phyloP scores from a whole-genome alignment of 2,888 invertebrate genomes.

The Watsonalla binaria region DNA sequence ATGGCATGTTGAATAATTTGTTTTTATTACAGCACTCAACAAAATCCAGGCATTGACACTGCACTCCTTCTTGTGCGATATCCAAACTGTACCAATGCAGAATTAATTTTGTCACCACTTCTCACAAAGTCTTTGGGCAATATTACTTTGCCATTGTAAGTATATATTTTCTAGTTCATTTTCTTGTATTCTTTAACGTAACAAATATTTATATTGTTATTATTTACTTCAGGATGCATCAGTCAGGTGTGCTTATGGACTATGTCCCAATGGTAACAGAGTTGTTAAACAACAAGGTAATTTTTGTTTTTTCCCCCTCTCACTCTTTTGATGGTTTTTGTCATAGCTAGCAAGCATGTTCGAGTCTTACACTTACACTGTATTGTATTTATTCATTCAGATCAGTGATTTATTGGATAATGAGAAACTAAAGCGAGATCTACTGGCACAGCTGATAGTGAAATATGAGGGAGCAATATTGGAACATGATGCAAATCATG shows the following conservation, averaged over 20 bases:
- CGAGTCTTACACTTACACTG: too few relatives aligned
- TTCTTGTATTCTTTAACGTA: neutral
- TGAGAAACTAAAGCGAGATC: conserved; percentile 64
- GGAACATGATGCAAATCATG: conserved; percentile 68
- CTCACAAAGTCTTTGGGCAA: conserved; percentile 67
- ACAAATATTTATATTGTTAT: neutral
- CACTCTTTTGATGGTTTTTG: neutral
- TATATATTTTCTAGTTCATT: conserved; percentile 12
- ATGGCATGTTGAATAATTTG: neutral
- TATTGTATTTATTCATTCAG: conserved; percentile 24
- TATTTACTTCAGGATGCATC: conserved; percentile 59
- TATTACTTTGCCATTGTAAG: conserved; percentile 66
- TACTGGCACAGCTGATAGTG: conserved; percentile 67
- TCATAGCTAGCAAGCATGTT: neutral
- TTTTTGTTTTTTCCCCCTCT: conserved; percentile 31
- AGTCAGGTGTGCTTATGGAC: conserved; percentile 73
- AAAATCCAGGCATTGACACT: conserved; percentile 70
- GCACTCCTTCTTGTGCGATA: conserved; percentile 79
- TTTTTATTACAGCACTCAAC: conserved; percentile 44
- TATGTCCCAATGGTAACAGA: conserved; percentile 78
- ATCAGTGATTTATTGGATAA: conserved; percentile 61
- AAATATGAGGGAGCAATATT: conserved; percentile 71
- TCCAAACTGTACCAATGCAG: conserved; percentile 73
- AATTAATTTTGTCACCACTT: conserved; percentile 67
- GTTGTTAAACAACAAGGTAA: conserved; percentile 70